Conservation (phyloP, 2,113 vertebrate species). For the Apodemus speciosus region DNA sequence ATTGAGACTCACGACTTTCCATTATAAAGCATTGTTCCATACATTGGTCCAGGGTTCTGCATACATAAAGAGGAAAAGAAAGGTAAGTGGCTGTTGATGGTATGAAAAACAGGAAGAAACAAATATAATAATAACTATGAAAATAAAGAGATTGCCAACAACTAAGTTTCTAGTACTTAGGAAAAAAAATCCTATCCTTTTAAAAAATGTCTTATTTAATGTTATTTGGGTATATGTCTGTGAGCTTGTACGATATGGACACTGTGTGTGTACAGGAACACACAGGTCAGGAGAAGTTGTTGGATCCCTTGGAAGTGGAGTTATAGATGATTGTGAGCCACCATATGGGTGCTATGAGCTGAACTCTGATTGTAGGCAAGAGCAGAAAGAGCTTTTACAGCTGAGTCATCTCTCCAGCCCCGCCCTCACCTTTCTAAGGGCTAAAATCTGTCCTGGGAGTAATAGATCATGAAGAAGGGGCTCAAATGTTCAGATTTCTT, state of each 20-base stretch:
- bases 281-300: background rate
- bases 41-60: background rate
- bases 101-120: background rate
- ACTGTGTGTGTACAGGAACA: background rate
- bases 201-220: background rate
- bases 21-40: background rate
- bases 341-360: too few relatives aligned
- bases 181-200: background rate
- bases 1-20: background rate
- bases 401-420: background rate
- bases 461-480: background rate
- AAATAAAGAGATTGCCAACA: slow-evolving; percentile 19
- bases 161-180: slow-evolving; percentile 24
- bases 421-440: background rate
- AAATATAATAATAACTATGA: background rate
- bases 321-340: background rate
- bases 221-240: background rate
- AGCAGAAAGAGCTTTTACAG: background rate
- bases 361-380: background rate
- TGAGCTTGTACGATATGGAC: background rate
- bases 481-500: background rate
- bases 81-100: background rate
- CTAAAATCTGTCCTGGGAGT: background rate
- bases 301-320: background rate
- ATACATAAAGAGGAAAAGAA: background rate